A percentile compares a stretch with the other conserved stretches of the same genome.
Evolutionary conservation across 2,113 vertebrate species (phyloP).

Genomic region (Crotalus tigris): DNA sequence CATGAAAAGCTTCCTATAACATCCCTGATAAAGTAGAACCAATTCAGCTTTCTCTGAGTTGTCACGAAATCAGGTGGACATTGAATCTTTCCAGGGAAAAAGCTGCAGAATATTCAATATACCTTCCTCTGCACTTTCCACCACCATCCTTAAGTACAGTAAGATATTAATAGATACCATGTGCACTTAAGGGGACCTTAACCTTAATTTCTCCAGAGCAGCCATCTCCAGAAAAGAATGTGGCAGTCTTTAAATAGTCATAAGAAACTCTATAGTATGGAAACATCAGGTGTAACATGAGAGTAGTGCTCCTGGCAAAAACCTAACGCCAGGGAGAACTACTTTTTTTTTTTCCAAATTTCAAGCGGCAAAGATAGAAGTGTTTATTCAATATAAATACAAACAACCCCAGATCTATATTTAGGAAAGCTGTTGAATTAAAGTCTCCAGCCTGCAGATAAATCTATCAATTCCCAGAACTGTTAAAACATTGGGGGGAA

Average conservation of each 20-base stretch:
- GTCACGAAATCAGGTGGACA: neutral
- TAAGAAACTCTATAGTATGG: conserved; percentile 5
- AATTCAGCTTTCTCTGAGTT: neutral
- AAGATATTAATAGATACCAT: neutral
- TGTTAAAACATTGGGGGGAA: neutral
- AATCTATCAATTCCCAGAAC: neutral
- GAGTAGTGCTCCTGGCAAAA: neutral
- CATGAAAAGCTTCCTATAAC: neutral
- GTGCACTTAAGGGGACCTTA: neutral
- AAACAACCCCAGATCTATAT: neutral
- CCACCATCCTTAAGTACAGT: neutral
- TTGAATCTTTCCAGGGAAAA: neutral
- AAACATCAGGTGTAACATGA: neutral
- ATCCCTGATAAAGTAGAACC: neutral
- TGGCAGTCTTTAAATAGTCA: conserved; percentile 12
- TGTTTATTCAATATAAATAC: neutral
- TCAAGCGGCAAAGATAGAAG: neutral
- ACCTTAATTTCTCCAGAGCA: neutral
- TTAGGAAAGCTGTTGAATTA: neutral
- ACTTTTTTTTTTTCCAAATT: neutral
- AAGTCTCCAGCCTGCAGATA: neutral
- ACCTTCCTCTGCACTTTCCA: neutral
- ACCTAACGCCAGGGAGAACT: neutral
- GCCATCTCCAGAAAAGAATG: neutral
- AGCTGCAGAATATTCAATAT: neutral